These are phyloP conservation scores for Romanomermis culicivorax DNA, from an alignment of 2,888 invertebrate species.

Conservation along the genomic window DNA sequence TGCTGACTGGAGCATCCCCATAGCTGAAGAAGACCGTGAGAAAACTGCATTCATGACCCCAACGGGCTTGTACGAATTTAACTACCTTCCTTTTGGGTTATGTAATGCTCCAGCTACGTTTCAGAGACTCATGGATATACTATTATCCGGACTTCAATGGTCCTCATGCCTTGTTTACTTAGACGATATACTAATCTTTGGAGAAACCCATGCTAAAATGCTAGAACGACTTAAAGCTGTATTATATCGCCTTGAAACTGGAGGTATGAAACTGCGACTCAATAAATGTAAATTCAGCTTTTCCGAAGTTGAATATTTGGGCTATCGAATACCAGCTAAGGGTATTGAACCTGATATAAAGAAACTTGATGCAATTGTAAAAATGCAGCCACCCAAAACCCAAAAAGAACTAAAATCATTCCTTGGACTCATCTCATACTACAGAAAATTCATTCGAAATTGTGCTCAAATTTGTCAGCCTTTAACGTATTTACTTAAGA, in stretches of 20 bases:
- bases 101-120: constrained; percentile 16
- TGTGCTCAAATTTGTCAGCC: no score
- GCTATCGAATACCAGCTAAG: background rate
- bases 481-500: background rate
- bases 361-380: background rate
- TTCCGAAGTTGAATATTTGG: background rate
- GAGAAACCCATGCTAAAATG: background rate
- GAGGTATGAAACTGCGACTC: background rate
- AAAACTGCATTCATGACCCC: constrained; percentile 16
- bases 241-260: background rate
- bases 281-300: background rate
- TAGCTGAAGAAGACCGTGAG: constrained; percentile 11
- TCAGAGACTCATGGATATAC: constrained; percentile 16
- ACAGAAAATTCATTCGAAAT: constrained; percentile 2
- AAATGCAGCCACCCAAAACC: constrained; percentile 1
- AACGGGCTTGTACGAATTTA: constrained; percentile 17
- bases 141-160: constrained; percentile 13
- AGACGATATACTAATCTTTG: constrained; percentile 15
- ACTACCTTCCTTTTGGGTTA: constrained; percentile 4
- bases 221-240: background rate
- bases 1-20: constrained; percentile 14
- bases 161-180: constrained; percentile 15
- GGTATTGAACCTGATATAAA: background rate
- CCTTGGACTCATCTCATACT: background rate
- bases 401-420: background rate